phyloP scores from a whole-genome alignment of 2,113 vertebrate species.

The Rhynchomys soricoides region DNA sequence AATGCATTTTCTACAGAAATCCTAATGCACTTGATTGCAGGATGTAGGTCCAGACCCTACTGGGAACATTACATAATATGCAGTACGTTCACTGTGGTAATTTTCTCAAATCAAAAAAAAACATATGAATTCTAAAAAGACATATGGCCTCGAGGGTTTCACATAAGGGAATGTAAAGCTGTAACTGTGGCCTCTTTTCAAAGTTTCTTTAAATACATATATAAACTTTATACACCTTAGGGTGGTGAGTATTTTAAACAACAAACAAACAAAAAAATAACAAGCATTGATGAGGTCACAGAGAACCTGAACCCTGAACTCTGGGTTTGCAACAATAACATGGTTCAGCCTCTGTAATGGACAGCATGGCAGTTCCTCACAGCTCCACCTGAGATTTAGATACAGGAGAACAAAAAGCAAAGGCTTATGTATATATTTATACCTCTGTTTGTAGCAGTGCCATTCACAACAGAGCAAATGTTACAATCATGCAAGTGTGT shows the following conservation, averaged over 20 bases:
- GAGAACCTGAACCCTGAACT: background rate
- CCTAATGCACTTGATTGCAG: conserved; percentile 4
- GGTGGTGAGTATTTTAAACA: background rate
- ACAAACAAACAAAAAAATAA: background rate
- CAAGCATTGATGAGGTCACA: background rate
- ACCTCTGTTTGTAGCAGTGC: background rate
- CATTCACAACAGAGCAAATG: background rate
- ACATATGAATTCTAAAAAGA: background rate
- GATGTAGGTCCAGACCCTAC: background rate
- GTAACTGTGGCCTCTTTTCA: background rate
- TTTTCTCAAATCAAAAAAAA: conserved; percentile 36
- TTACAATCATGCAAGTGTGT: too few relatives aligned
- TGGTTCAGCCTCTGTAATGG: background rate
- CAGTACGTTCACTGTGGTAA: background rate
- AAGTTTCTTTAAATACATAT: background rate
- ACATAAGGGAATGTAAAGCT: background rate
- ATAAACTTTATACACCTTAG: background rate
- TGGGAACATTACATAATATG: background rate
- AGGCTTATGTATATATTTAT: background rate
- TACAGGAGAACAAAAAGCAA: background rate
- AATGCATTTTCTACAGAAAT: conserved; percentile 39
- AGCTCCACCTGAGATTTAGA: background rate
- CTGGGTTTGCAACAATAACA: background rate
- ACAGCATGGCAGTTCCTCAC: background rate
- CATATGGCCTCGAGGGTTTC: background rate